Conservation (phyloP, 2,888 invertebrate genomes). For the Ceratothoa steindachneri region DNA sequence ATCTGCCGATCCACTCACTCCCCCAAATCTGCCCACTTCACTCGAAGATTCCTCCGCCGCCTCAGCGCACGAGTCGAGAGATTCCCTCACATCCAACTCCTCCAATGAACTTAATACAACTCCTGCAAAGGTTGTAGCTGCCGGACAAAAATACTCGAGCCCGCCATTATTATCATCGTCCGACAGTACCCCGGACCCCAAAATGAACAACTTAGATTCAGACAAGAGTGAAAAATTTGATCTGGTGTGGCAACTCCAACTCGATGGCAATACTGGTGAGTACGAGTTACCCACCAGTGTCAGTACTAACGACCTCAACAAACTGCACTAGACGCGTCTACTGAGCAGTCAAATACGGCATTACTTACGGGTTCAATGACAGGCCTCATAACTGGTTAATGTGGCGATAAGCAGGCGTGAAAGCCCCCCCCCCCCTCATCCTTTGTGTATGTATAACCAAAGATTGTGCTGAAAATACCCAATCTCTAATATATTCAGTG, state of each 20-base stretch:
- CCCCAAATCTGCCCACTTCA: conserved; percentile 21
- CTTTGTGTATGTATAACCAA: no score
- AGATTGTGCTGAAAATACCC: no score
- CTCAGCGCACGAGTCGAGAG: conserved; percentile 3
- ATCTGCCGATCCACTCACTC: conserved; percentile 26
- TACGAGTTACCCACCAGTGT: no score
- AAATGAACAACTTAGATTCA: conserved; percentile 5
- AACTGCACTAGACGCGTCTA: no score
- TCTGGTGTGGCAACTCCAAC: no score
- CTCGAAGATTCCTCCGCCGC: conserved; percentile 13
- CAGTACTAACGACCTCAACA: no score
- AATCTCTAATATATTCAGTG: no score
- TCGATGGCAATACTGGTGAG: no score
- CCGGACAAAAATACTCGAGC: neutral
- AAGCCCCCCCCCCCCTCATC: no score
- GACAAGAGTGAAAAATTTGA: neutral
- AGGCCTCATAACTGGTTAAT: no score
- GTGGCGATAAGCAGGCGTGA: no score
- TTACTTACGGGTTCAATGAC: neutral
- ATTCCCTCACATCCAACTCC: conserved; percentile 9
- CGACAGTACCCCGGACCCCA: neutral
- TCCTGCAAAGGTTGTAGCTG: conserved; percentile 10
- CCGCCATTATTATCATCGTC: neutral
- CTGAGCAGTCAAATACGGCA: neutral
- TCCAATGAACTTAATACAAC: conserved; percentile 12